phyloP scores from a whole-genome alignment of 2,113 vertebrate species.

The Lucifuga dentata region DNA sequence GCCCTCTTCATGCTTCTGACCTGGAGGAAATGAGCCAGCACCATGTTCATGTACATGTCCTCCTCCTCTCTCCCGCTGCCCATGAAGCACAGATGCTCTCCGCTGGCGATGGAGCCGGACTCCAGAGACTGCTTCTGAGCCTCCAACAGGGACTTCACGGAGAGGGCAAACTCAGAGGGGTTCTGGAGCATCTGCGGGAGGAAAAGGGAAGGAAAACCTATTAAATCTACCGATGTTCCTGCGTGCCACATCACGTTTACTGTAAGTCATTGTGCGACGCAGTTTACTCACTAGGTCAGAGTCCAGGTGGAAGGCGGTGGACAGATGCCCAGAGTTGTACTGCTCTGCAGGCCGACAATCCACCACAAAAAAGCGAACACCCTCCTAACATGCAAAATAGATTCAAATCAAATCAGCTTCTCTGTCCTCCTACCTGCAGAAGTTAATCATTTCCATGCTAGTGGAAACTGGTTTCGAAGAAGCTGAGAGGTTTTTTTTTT shows the following conservation, averaged over 20 bases:
- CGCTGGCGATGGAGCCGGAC: conserved; percentile 94
- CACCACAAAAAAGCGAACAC: conserved; percentile 98
- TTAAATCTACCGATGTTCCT: no score
- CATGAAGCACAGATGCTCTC: conserved; percentile 99
- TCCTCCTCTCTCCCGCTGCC: conserved; percentile 98
- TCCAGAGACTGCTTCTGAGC: conserved; percentile 98
- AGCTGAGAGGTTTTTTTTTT: background rate
- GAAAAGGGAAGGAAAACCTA: background rate
- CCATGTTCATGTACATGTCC: conserved; percentile 99
- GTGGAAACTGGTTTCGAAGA: background rate
- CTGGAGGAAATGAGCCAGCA: conserved; percentile 98
- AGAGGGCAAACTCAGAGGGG: conserved; percentile 95
- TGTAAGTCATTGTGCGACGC: background rate
- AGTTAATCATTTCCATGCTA: background rate
- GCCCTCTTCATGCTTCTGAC: conserved; percentile 69
- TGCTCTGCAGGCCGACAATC: conserved; percentile 98
- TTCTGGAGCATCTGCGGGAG: conserved; percentile 95
- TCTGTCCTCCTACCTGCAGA: background rate
- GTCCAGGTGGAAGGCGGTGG: conserved; percentile 98
- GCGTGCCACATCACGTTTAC: no score
- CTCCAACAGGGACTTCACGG: conserved; percentile 96
- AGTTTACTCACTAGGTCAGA: conserved; percentile 96
- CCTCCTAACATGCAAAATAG: conserved; percentile 83
- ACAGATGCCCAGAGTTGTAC: conserved; percentile 97
- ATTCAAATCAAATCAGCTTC: background rate